These are phyloP conservation scores for Caenorhabditis briggsae DNA, from an alignment of 1,140 invertebrate species.

Conservation along the genomic window DNA sequence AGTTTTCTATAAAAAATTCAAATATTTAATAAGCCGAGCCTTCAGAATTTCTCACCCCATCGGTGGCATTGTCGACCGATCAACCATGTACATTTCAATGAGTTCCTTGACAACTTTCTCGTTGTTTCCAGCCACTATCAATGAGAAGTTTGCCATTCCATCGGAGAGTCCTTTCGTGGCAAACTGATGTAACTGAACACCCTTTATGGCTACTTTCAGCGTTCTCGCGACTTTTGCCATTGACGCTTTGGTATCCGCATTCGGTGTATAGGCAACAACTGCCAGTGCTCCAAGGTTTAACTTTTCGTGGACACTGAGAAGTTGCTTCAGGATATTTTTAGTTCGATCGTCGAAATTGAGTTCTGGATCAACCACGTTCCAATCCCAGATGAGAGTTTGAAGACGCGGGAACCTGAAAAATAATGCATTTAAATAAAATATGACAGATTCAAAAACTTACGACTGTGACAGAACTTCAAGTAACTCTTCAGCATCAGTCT, in stretches of 20 bases:
- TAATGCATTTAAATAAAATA: background rate
- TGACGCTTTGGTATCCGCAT: constrained; percentile 46
- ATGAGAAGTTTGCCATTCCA: constrained; percentile 49
- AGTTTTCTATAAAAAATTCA: background rate
- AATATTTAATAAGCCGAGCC: background rate
- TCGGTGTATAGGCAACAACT: constrained; percentile 58
- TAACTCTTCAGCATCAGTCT: constrained; percentile 34
- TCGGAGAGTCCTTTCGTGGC: constrained; percentile 49
- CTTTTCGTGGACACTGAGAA: background rate
- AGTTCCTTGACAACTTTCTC: background rate
- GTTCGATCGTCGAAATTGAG: constrained; percentile 24
- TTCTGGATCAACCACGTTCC: constrained; percentile 59
- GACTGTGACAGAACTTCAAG: background rate
- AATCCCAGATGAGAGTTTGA: constrained; percentile 47
- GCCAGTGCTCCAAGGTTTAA: constrained; percentile 26
- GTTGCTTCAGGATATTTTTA: constrained; percentile 24
- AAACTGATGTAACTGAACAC: constrained; percentile 28
- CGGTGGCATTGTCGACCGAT: constrained; percentile 6
- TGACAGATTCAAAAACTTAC: background rate
- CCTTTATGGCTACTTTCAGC: background rate
- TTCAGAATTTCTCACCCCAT: background rate
- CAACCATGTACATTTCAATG: constrained; percentile 8
- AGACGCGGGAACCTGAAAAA: constrained; percentile 44
- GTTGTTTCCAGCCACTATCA: constrained; percentile 43
- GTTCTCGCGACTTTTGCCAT: background rate